phyloP scores from a whole-genome alignment of 2,113 vertebrate species.

The Sphaerodactylus townsendi region DNA sequence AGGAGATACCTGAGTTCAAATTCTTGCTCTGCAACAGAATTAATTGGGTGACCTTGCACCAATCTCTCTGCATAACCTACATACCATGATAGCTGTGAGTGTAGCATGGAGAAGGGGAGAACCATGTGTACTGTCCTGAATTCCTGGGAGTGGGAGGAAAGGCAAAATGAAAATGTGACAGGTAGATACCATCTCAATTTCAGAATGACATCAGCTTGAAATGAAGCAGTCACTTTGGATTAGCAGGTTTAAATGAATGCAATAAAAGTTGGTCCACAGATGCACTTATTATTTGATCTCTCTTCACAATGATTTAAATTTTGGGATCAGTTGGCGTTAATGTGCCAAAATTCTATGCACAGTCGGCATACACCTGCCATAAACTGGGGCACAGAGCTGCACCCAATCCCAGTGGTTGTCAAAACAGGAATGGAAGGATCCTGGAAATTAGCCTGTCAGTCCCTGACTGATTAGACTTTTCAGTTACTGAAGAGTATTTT shows the following conservation, averaged over 20 bases:
- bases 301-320: background rate
- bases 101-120: too few species aligned
- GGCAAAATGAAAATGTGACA: too few species aligned
- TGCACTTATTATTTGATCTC: background rate
- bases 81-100: too few species aligned
- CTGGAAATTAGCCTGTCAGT: background rate
- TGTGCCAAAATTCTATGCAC: background rate
- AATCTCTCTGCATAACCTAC: too few species aligned
- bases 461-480: too few species aligned
- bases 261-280: background rate
- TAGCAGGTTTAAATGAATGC: background rate
- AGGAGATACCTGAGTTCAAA: too few species aligned
- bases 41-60: too few species aligned
- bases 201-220: background rate
- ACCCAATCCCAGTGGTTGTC: background rate
- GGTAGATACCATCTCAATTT: background rate
- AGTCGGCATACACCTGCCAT: background rate
- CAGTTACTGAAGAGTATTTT: too few species aligned
- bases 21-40: too few species aligned
- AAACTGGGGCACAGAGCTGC: background rate
- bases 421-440: background rate
- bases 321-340: background rate
- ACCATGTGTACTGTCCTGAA: too few species aligned
- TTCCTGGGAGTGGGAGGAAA: too few species aligned
- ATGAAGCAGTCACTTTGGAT: background rate